phyloP scores from a whole-genome alignment of 2,113 vertebrate species.

The Noturus placidus region DNA sequence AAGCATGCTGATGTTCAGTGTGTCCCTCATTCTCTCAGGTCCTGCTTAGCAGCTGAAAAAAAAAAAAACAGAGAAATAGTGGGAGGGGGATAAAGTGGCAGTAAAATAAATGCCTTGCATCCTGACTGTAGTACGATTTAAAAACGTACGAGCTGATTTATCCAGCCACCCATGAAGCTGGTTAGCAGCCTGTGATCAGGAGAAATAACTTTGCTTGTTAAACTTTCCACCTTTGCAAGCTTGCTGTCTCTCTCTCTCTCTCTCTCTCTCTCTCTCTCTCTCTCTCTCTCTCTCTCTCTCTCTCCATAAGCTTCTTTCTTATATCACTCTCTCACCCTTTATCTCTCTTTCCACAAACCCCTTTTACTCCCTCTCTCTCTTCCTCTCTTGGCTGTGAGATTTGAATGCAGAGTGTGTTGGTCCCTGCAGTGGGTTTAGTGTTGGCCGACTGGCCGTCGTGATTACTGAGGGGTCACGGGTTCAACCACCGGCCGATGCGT shows the following conservation, averaged over 20 bases:
- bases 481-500: conserved; percentile 65
- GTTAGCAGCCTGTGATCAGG: conserved; percentile 99
- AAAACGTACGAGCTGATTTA: conserved; percentile 84
- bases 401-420: conserved; percentile 51
- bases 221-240: conserved; percentile 96
- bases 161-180: conserved; percentile 98
- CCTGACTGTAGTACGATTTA: conserved; percentile 82
- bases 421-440: conserved; percentile 54
- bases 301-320: conserved; percentile 1
- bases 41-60: conserved; percentile 31
- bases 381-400: conserved; percentile 38
- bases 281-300: background rate
- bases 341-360: conserved; percentile 16
- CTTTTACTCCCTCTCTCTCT: background rate
- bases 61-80: conserved; percentile 34
- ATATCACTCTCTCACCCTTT: conserved; percentile 10
- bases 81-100: conserved; percentile 61
- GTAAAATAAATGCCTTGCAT: conserved; percentile 81
- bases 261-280: conserved; percentile 12
- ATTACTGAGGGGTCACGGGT: conserved; percentile 61
- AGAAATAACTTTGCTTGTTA: conserved; percentile 99
- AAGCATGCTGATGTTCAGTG: conserved; percentile 66
- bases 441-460: conserved; percentile 55
- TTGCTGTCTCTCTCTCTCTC: conserved; percentile 47
- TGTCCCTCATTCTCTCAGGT: conserved; percentile 55